Base-by-base conservation (phyloP, 1,140 invertebrate species). In the Pentalonia nigronervosa region DNA sequence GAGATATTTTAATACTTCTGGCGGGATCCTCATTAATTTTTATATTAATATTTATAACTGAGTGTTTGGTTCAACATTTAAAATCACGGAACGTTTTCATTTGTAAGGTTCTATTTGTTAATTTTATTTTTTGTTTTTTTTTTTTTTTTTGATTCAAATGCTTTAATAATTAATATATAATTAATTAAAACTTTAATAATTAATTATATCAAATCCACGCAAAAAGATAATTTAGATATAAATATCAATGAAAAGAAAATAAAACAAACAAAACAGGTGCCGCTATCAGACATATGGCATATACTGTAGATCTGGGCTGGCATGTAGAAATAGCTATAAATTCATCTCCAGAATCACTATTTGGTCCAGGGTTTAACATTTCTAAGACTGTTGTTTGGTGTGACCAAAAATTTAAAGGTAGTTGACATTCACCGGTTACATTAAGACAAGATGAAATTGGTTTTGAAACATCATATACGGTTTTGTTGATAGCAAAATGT, bases 301-400 rank as follows among this genome's bases (percentile, higher is more conserved):
- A 98, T 11, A 98, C 94, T 1, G 96, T 95, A 0, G 97, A 97
- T 94, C 97, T 95, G 0, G 97, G 97, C 94, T 97, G 96, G 94
- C 97, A 98, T 48, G 96, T 96, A 0, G 97, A 97, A 34, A 97
- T 96, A 1, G 97, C 97, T 30, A 97, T 95, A 94, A 96, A 97
- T 94, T 97, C 97, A 94, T 97, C 96, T 95, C 97, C 97, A 96
- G 97, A 97, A 2, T 96, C 95, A 1, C 96, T 96, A 84, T 96
- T 96, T 94, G 97, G 97, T 93, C 96, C 95, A 4, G 95, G 95
- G 2, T 94, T 94, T 25, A 95, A 94, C 50, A 95, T 89, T 89
- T 95, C 94, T 48, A 95, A 93, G 17, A 96, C 95, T 36, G 96
- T 96, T 95, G 96, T 97, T 94, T 97, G 96, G 50, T 95, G 95